Percentiles rank a stretch among this genome's conserved stretches.
These are phyloP conservation scores for Exephanes ischioxanthus DNA, from an alignment of 2,888 invertebrate species.

Conservation along the genomic window DNA sequence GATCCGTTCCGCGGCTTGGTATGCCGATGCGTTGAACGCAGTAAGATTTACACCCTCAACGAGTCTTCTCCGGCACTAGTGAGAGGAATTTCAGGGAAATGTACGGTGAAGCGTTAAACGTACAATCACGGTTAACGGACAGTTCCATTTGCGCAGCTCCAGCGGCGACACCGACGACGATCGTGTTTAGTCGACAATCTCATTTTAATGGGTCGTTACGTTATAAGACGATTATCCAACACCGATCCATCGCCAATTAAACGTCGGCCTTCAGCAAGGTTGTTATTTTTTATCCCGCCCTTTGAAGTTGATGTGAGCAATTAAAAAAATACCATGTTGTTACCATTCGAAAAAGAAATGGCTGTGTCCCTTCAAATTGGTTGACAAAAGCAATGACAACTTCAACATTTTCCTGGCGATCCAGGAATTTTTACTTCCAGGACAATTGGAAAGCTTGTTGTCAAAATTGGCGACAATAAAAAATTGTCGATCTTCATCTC, in stretches of 20 bases:
- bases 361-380: too few species aligned
- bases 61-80: not conserved
- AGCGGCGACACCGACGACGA: not conserved
- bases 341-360: too few species aligned
- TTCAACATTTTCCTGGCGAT: too few species aligned
- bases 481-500: too few species aligned
- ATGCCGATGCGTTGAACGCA: not conserved
- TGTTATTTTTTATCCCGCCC: not conserved
- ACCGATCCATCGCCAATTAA: not conserved
- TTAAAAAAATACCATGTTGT: not conserved
- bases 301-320: not conserved
- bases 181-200: not conserved
- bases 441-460: too few species aligned
- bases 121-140: conserved; percentile 12
- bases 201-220: conserved; percentile 4
- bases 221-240: not conserved
- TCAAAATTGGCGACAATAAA: too few species aligned
- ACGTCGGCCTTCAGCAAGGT: too few species aligned
- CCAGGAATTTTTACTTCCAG: too few species aligned
- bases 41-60: not conserved
- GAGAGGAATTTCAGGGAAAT: conserved; percentile 7
- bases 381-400: too few species aligned
- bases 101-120: not conserved
- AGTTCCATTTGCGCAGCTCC: conserved; percentile 10
- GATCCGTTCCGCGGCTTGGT: not conserved